A percentile compares a stretch with the other conserved stretches of the same genome.
phyloP scores from a whole-genome alignment of 2,888 invertebrate species.

The Isotomurus palustris region DNA sequence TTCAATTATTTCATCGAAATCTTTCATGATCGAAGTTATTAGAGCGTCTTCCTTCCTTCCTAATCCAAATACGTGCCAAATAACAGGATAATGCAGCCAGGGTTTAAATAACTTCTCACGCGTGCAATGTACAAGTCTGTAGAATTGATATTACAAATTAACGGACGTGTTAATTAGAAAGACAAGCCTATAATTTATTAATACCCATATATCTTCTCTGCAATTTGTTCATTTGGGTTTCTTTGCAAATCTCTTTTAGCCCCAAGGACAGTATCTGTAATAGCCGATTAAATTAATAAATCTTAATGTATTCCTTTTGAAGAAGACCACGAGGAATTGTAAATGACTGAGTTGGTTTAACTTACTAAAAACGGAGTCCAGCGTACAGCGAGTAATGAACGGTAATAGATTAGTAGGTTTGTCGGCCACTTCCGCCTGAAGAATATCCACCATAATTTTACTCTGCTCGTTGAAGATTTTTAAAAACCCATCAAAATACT shows the following conservation, averaged over 20 bases:
- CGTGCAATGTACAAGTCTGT: neutral
- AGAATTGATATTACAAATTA: neutral
- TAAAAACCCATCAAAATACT: conserved; percentile 1
- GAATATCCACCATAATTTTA: neutral
- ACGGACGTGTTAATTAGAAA: neutral
- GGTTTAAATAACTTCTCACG: neutral
- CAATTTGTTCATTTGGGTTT: neutral
- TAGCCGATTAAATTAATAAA: neutral
- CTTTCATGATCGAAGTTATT: neutral
- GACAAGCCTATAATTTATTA: neutral
- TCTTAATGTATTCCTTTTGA: too few species aligned
- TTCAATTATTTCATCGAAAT: neutral
- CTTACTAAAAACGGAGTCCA: neutral
- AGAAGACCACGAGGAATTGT: too few species aligned
- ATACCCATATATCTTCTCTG: neutral
- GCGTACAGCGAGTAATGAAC: neutral
- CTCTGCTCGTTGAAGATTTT: neutral
- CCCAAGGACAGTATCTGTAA: neutral
- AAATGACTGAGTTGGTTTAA: too few species aligned
- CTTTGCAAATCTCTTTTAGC: neutral
- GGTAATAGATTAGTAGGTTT: neutral
- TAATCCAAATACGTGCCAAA: neutral
- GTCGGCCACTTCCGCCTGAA: neutral
- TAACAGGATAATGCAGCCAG: neutral
- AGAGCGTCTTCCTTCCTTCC: neutral